Conservation (phyloP, 2,113 vertebrate species). For the Colossoma macropomum region DNA sequence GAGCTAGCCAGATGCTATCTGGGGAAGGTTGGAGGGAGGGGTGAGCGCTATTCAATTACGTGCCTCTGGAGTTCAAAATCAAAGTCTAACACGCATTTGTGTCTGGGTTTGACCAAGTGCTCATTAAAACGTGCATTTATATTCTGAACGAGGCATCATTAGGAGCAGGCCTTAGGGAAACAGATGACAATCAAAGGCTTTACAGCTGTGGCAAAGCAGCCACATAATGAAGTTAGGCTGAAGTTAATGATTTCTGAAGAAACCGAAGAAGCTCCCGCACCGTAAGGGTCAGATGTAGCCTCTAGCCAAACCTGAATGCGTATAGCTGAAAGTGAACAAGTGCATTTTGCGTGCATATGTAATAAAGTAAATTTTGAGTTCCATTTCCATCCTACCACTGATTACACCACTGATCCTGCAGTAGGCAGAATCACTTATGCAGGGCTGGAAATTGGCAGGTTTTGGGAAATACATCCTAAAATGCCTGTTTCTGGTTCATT, state of each 20-base stretch:
- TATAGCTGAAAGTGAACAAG: not conserved
- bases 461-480: no score
- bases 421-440: no score
- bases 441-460: no score
- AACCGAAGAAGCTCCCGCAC: not conserved
- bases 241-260: not conserved
- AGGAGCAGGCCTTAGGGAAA: constrained; percentile 13
- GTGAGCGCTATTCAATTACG: constrained; percentile 3
- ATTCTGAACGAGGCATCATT: constrained; percentile 15
- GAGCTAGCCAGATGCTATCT: not conserved
- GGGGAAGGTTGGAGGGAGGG: not conserved
- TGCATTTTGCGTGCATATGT: no score
- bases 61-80: constrained; percentile 13
- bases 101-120: constrained; percentile 1
- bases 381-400: no score
- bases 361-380: no score
- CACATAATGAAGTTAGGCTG: not conserved
- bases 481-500: no score
- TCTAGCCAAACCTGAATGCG: not conserved
- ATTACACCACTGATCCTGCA: no score
- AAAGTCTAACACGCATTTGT: not conserved
- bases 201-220: not conserved
- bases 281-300: not conserved
- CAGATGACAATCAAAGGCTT: constrained; percentile 19
- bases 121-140: constrained; percentile 17